Evolutionary conservation across 2,113 vertebrate genomes (phyloP).

Genomic region (Microtus montanus): DNA sequence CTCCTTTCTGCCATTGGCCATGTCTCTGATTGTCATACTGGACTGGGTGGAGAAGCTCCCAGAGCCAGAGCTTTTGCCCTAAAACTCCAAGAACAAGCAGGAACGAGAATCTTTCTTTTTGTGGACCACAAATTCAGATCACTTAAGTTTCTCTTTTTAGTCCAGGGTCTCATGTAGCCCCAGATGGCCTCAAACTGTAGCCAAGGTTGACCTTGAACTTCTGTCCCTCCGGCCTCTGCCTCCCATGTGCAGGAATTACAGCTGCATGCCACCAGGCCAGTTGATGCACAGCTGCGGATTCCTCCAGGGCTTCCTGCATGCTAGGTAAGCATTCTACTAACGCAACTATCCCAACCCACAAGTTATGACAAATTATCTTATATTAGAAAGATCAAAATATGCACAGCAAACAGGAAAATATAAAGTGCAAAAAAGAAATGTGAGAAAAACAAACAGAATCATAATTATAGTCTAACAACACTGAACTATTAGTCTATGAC

Average conservation of each 20-base stretch:
- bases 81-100: not conserved
- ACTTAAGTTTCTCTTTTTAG: not conserved
- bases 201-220: not conserved
- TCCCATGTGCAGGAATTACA: not conserved
- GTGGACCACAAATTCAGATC: not conserved
- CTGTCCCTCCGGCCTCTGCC: too few relatives aligned
- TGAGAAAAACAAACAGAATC: not conserved
- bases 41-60: not conserved
- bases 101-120: not conserved
- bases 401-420: not conserved
- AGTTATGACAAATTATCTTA: not conserved
- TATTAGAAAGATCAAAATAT: not conserved
- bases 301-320: not conserved
- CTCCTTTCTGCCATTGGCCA: not conserved
- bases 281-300: not conserved
- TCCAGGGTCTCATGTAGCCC: not conserved
- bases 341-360: not conserved
- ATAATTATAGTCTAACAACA: not conserved
- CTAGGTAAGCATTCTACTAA: not conserved
- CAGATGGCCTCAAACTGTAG: not conserved
- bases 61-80: not conserved
- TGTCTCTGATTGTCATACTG: not conserved
- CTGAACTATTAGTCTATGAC: not conserved
- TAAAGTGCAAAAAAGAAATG: not conserved
- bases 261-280: not conserved